Evolutionary conservation across 2,888 invertebrate species (phyloP).

Genomic region (Aspidiotus rigidus): DNA sequence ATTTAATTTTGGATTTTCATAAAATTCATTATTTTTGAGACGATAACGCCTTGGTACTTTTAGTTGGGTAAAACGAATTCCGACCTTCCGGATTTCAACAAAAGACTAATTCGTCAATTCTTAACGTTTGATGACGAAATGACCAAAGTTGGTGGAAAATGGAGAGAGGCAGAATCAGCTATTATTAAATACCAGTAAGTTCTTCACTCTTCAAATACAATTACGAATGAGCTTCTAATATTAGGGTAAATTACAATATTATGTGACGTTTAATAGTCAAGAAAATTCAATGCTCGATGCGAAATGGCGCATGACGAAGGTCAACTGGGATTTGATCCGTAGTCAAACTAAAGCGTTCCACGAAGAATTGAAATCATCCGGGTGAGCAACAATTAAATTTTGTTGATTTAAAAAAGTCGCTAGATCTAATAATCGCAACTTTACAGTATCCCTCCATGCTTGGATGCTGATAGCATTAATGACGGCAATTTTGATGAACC

Average conservation of each 20-base stretch:
- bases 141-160: constrained; percentile 45
- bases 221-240: not conserved
- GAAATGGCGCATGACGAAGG: constrained; percentile 24
- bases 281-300: constrained; percentile 29
- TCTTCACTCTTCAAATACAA: not conserved
- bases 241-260: not conserved
- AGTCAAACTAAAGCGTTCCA: constrained; percentile 26
- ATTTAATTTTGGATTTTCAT: not conserved
- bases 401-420: not conserved
- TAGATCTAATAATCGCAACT: no score
- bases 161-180: constrained; percentile 50
- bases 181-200: constrained; percentile 43
- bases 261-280: constrained; percentile 8
- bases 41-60: no score
- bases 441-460: no score
- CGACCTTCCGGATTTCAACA: constrained; percentile 36
- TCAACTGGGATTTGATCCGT: constrained; percentile 24
- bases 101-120: constrained; percentile 47
- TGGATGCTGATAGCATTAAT: no score
- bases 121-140: constrained; percentile 52
- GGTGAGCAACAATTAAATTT: constrained; percentile 8
- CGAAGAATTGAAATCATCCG: constrained; percentile 26
- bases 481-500: not conserved
- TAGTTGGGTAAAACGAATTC: constrained; percentile 27
- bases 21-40: not conserved